Base-by-base conservation (phyloP, 2,797 vertebrate genomes). In the Parotocinclus haroldoi region DNA sequence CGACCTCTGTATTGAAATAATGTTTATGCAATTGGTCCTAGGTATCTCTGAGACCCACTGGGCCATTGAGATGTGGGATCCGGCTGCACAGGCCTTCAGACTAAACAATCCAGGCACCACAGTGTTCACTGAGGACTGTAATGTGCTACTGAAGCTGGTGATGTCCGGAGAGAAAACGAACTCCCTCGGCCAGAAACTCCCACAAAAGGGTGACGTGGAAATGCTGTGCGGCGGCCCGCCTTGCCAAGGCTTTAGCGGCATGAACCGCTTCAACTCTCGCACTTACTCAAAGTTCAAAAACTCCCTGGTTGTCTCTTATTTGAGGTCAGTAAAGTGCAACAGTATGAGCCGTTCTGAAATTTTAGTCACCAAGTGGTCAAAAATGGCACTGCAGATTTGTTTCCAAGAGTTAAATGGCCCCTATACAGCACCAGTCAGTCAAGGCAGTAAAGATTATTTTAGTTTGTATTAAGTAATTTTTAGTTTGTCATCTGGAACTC, bases 31-130 rank as follows among this genome's bases (percentile, higher is more conserved):
- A 40, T 45, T 0, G 49, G 55, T 51, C 0, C 8, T 66, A 98
- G 96, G 89, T 0, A 87, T 98, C 53, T 89, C 89, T 0, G 94
- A 99, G 82, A 96, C 95, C 0, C 82, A 92, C 1, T 99, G 96
- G 96, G 96, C 96, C 71, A 92, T 98, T 0, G 96, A 99, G 86
- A 99, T 99, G 96, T 98, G 96, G 96, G 96, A 99, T 37, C 96
- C 96, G 0, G 96, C 96, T 0, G 96, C 95, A 0, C 96, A 99
- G 75, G 96, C 96, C 0, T 99, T 99, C 79, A 89, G 96, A 12
- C 86, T 99, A 11, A 99, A 99, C 84, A 99, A 98, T 68, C 94
- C 96, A 0, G 89, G 91, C 27, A 91, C 89, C 58, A 97, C 96
- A 0, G 96, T 99, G 36, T 99, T 99, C 87, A 97, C 95, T 0